Conservation (phyloP, 2,888 invertebrate species). For the Heliconius ismenius region DNA sequence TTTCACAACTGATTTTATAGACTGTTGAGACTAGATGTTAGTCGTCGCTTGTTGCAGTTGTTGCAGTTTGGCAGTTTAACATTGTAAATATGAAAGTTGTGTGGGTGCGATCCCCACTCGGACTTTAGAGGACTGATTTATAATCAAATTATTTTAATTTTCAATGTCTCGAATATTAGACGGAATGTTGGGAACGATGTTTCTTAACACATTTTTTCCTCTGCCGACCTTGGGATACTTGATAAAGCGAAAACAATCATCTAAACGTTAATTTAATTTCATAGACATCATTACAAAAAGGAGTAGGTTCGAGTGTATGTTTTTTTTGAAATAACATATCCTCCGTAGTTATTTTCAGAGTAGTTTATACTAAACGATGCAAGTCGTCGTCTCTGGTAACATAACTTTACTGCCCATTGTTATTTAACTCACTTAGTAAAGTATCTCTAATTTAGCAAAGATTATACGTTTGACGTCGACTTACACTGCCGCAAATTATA, state of each 20-base stretch:
- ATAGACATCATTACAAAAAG: not conserved
- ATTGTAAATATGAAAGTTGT: too few relatives aligned
- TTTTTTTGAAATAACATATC: not conserved
- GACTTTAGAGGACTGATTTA: too few relatives aligned
- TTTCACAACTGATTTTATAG: too few relatives aligned
- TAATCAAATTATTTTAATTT: too few relatives aligned
- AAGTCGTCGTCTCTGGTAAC: not conserved
- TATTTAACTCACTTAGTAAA: conserved; percentile 16
- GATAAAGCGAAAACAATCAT: too few relatives aligned
- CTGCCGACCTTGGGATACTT: not conserved
- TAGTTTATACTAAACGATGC: not conserved
- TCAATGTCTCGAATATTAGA: too few relatives aligned
- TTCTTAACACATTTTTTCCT: not conserved
- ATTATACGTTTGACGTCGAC: conserved; percentile 11
- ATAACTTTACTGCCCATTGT: conserved; percentile 18
- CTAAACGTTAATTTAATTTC: not conserved
- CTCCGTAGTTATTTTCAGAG: not conserved
- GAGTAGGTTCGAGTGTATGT: too few relatives aligned
- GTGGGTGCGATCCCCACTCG: too few relatives aligned
- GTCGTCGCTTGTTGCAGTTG: too few relatives aligned
- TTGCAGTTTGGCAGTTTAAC: too few relatives aligned
- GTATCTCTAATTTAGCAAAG: conserved; percentile 17
- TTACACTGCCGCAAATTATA: conserved; percentile 9
- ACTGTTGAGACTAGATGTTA: too few relatives aligned
- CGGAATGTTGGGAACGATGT: too few relatives aligned